A percentile compares a stretch with the other conserved stretches of the same genome.
These are phyloP conservation scores for Perca flavescens DNA, from an alignment of 2,113 vertebrate species.

Conservation along the genomic window DNA sequence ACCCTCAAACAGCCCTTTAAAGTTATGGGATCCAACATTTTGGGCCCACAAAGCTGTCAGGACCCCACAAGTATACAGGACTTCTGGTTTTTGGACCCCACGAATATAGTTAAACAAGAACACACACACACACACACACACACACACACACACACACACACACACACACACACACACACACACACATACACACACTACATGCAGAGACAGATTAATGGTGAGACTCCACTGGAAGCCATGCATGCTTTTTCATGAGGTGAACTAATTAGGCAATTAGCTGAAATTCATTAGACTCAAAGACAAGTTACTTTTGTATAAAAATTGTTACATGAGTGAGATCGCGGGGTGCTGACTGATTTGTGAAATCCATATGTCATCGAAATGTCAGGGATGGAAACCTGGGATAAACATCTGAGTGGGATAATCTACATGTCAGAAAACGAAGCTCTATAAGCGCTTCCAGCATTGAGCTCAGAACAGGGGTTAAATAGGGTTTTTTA, in stretches of 20 bases:
- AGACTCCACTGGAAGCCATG: constrained; percentile 21
- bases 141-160: background rate
- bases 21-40: too few species aligned
- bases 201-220: constrained; percentile 1
- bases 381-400: constrained; percentile 20
- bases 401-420: background rate
- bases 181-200: background rate
- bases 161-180: constrained; percentile 6
- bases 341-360: background rate
- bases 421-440: background rate
- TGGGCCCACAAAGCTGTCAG: too few species aligned
- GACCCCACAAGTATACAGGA: too few species aligned
- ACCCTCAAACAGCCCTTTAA: too few species aligned
- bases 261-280: constrained; percentile 53
- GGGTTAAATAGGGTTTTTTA: constrained; percentile 16
- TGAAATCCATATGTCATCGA: constrained; percentile 15
- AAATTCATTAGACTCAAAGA: constrained; percentile 21
- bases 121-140: background rate
- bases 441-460: background rate
- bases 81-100: too few species aligned
- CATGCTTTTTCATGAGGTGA: constrained; percentile 5
- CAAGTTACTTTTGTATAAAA: constrained; percentile 19
- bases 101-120: background rate
- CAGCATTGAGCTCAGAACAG: constrained; percentile 1
- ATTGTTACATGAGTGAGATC: background rate